Base-by-base conservation (phyloP, 2,797 vertebrate species). In the Diplodus puntazzo region DNA sequence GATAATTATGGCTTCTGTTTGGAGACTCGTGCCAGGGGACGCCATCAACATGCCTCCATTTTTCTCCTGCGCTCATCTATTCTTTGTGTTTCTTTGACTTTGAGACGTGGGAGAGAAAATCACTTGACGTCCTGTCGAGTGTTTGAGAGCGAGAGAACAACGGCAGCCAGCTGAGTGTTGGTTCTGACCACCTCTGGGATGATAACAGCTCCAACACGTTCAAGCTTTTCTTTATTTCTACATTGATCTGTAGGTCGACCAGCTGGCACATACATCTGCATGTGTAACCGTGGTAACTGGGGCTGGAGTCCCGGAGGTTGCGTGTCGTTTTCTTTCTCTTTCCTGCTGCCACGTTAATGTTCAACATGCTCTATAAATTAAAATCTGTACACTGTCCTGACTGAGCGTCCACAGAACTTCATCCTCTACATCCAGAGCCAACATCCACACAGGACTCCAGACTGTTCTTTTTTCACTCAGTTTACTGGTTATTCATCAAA, bases 91-190 rank as follows among this genome's bases (percentile, higher is more conserved):
- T 72, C 60, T 1, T 61, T 81, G 77, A 83, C 75, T 64, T 67
- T 77, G 72, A 83, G 57, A 85, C 64, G 50, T 61, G 42, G 55
- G 21, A 0, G 42, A 64, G 62, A 43, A 68, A 73, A 58, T 62
- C 46, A n/a, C 50, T 65, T 20, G n/a, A 50, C 63, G 50, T 53
- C 5, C 23, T 11, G 30, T 54, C 3, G 54, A 23, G 23, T 58
- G 20, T 73, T 60, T 52, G 30, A 64, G 54, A 59, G 21, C 30
- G 21, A 5, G 30, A 55, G 30, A 55, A 3, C n/a, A n/a, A 21
- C 23, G 50, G 55, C 27, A 59, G 70, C 27, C 54, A 34, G 18
- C 23, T 17, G 27, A 72, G 11, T 17, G 25, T 43, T 69, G 0
- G 30, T 62, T 45, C 63, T 43, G 2, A 1, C 42, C 4, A n/a